Percentiles rank a stretch among this genome's conserved stretches.
phyloP scores from a whole-genome alignment of 2,888 invertebrate species.

The Dastarcus helophoroides region DNA sequence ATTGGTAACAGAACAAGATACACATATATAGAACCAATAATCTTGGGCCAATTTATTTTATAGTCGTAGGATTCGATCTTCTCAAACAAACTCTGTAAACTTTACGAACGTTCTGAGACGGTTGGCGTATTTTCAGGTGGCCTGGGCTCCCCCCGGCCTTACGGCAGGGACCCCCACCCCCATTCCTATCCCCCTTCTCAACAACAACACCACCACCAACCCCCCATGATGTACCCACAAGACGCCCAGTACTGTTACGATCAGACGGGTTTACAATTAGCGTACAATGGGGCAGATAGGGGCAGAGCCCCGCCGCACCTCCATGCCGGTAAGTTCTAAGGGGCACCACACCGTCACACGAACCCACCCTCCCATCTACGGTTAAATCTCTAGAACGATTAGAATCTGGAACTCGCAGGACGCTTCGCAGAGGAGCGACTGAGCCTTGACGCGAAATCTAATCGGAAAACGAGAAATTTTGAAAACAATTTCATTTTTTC shows the following conservation, averaged over 20 bases:
- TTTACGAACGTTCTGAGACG: slow-evolving; percentile 26
- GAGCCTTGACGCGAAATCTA: too few relatives aligned
- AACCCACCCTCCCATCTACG: slow-evolving; percentile 12
- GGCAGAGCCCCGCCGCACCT: slow-evolving; percentile 36
- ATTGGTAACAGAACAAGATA: too few relatives aligned
- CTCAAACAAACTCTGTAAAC: too few relatives aligned
- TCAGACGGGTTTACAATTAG: slow-evolving; percentile 40
- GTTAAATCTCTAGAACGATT: slow-evolving; percentile 13
- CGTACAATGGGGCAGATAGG: slow-evolving; percentile 37
- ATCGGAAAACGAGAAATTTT: too few relatives aligned
- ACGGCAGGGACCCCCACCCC: slow-evolving; percentile 38
- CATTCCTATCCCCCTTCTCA: slow-evolving; percentile 40
- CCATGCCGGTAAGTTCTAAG: slow-evolving; percentile 38
- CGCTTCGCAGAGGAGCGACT: too few relatives aligned
- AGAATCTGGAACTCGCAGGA: too few relatives aligned
- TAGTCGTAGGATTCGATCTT: too few relatives aligned
- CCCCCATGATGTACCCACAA: slow-evolving; percentile 41
- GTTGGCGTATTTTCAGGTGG: slow-evolving; percentile 46
- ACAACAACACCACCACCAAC: slow-evolving; percentile 36
- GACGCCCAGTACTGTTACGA: slow-evolving; percentile 48
- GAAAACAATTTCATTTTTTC: too few relatives aligned
- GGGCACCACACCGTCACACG: slow-evolving; percentile 16
- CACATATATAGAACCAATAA: too few relatives aligned
- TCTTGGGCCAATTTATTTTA: too few relatives aligned
- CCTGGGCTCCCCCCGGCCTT: slow-evolving; percentile 46